Evolutionary conservation across 2,113 vertebrate species (phyloP).

Genomic region (Zapus hudsonius): DNA sequence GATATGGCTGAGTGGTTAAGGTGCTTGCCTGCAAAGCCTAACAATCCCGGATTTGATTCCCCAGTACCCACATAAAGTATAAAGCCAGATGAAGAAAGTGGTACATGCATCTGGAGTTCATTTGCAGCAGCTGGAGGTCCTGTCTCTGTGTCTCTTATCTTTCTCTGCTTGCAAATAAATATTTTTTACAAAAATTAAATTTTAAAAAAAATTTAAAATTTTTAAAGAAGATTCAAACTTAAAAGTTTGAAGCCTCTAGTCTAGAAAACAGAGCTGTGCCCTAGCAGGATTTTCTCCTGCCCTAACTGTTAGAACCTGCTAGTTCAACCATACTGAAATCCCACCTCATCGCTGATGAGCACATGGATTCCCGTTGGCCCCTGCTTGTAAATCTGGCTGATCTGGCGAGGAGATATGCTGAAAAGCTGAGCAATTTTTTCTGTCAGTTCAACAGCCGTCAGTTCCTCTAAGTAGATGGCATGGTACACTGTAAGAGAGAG

Average conservation of each 20-base stretch:
- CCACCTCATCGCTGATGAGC: slow-evolving; percentile 96
- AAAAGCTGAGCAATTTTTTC: slow-evolving; percentile 98
- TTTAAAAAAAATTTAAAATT: too few species aligned
- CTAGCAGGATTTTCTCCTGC: not conserved
- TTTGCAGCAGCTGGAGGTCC: too few species aligned
- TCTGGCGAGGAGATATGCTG: slow-evolving; percentile 95
- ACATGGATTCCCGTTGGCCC: slow-evolving; percentile 98
- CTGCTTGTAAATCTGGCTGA: slow-evolving; percentile 97
- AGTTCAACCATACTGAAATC: not conserved
- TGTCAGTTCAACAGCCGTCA: slow-evolving; percentile 91
- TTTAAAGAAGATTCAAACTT: not conserved
- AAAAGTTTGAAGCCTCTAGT: not conserved
- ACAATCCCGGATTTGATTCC: too few species aligned
- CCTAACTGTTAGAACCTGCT: not conserved
- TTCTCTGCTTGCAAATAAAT: too few species aligned
- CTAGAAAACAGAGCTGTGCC: not conserved
- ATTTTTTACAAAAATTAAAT: too few species aligned
- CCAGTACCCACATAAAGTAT: too few species aligned
- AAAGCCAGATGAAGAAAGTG: too few species aligned
- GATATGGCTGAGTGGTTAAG: too few species aligned
- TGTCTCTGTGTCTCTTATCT: too few species aligned
- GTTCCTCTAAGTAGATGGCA: slow-evolving; percentile 96
- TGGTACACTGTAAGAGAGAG: slow-evolving; percentile 92
- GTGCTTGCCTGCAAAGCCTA: too few species aligned
- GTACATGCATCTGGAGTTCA: too few species aligned